A percentile compares a stretch with the other conserved stretches of the same genome.
phyloP scores from a whole-genome alignment of 2,113 vertebrate genomes.

The Danionella cerebrum region DNA sequence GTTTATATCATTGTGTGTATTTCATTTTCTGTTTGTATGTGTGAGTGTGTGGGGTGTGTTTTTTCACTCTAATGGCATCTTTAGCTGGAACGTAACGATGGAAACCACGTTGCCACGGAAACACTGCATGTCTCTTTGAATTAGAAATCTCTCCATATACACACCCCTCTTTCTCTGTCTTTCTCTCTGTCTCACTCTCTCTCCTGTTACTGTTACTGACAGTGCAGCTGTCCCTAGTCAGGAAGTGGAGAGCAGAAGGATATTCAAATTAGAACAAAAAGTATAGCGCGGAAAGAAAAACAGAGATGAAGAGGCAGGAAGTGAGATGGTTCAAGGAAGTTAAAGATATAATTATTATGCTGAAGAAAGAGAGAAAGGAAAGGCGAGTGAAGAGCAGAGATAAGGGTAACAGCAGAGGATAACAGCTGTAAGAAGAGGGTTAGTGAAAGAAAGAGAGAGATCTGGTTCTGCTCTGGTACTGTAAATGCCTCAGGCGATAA shows the following conservation, averaged over 20 bases:
- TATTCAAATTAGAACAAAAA: slow-evolving; percentile 31
- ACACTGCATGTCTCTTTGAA: slow-evolving; percentile 72
- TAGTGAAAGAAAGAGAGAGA: slow-evolving; percentile 8
- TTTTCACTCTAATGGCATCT: slow-evolving; percentile 69
- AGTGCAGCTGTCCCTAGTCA: slow-evolving; percentile 62
- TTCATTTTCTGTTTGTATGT: slow-evolving; percentile 29
- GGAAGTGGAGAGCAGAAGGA: slow-evolving; percentile 32
- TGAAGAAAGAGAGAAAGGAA: slow-evolving; percentile 25
- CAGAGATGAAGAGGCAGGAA: slow-evolving; percentile 31
- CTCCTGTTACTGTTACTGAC: slow-evolving; percentile 43
- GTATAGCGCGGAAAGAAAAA: slow-evolving; percentile 17
- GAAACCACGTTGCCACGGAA: slow-evolving; percentile 74
- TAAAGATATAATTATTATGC: slow-evolving; percentile 42
- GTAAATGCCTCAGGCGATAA: slow-evolving; percentile 10
- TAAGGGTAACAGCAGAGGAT: slow-evolving; percentile 32
- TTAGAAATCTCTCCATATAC: slow-evolving; percentile 65
- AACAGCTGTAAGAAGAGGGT: slow-evolving; percentile 48
- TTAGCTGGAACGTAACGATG: slow-evolving; percentile 66
- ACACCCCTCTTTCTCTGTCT: slow-evolving; percentile 25
- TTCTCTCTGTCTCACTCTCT: slow-evolving; percentile 28
- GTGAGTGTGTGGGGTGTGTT: slow-evolving; percentile 52
- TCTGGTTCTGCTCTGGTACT: slow-evolving; percentile 1
- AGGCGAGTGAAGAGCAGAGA: slow-evolving; percentile 37
- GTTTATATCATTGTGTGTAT: not conserved
- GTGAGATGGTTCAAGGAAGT: slow-evolving; percentile 28